phyloP scores from a whole-genome alignment of 2,797 vertebrate genomes.

The Pelochelys cantorii region DNA sequence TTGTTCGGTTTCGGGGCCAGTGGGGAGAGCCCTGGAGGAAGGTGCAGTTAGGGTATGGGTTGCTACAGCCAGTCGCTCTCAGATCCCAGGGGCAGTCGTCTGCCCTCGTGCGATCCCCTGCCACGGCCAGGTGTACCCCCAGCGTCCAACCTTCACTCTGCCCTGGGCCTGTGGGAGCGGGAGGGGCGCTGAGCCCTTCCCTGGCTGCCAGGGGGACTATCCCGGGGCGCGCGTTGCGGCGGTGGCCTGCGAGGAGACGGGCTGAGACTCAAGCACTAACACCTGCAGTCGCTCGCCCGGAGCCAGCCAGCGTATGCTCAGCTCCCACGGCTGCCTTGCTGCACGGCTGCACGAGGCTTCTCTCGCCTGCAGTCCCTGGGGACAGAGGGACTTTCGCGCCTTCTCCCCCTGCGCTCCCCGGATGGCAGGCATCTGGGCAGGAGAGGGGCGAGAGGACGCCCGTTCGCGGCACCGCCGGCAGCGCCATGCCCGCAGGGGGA shows the following conservation, averaged over 20 bases:
- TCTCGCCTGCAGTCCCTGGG: background rate
- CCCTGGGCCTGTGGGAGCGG: background rate
- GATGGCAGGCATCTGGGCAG: no score
- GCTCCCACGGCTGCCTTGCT: background rate
- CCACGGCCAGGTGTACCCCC: background rate
- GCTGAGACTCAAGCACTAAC: background rate
- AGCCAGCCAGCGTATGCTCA: background rate
- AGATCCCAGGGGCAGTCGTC: background rate
- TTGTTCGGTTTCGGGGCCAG: background rate
- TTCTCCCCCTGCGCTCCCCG: no score
- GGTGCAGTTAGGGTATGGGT: background rate
- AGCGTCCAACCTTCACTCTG: background rate
- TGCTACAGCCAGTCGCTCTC: background rate
- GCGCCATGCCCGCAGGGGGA: no score
- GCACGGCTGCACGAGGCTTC: background rate
- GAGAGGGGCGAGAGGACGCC: no score
- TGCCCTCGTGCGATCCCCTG: no score
- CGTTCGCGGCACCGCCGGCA: no score
- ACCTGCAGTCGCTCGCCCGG: background rate
- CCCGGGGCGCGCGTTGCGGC: background rate
- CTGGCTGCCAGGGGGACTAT: background rate
- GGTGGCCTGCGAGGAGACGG: background rate
- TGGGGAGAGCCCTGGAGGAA: no score
- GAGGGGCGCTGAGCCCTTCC: background rate
- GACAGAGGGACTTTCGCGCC: background rate